phyloP scores from a whole-genome alignment of 2,113 vertebrate genomes.

The Aegithalos caudatus region DNA sequence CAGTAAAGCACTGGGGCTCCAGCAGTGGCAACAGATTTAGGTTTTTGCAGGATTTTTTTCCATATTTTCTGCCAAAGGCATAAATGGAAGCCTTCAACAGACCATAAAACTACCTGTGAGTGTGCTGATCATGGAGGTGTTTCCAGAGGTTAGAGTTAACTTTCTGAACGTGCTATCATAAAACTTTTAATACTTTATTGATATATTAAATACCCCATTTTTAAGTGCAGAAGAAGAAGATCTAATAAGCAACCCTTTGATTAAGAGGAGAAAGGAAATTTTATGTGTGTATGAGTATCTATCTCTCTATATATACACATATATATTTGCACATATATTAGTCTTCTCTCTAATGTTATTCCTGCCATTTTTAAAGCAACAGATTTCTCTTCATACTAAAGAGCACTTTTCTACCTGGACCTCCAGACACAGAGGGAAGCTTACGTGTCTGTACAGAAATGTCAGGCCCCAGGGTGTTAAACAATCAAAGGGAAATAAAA shows the following conservation, averaged over 20 bases:
- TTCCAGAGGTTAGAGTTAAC: not conserved
- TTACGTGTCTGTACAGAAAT: not conserved
- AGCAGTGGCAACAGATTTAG: not conserved
- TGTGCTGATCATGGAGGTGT: not conserved
- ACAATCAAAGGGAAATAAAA: not conserved
- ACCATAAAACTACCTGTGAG: not conserved
- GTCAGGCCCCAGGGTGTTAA: not conserved
- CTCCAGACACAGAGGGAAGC: not conserved
- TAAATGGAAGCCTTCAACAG: not conserved
- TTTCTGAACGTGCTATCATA: not conserved
- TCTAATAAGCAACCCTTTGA: not conserved
- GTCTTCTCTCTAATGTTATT: not conserved
- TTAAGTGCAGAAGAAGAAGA: not conserved
- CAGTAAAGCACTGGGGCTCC: not conserved
- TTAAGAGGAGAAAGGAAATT: not conserved
- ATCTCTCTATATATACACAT: not conserved
- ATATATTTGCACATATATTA: not conserved
- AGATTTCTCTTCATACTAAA: not conserved
- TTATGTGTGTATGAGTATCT: not conserved
- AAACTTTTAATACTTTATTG: not conserved
- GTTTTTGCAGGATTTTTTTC: not conserved
- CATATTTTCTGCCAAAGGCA: not conserved
- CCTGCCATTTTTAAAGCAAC: not conserved
- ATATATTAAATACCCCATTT: not conserved
- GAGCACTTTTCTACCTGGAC: not conserved